Conservation (phyloP, 2,888 invertebrate species). For the Petrolisthes cinctipes region DNA sequence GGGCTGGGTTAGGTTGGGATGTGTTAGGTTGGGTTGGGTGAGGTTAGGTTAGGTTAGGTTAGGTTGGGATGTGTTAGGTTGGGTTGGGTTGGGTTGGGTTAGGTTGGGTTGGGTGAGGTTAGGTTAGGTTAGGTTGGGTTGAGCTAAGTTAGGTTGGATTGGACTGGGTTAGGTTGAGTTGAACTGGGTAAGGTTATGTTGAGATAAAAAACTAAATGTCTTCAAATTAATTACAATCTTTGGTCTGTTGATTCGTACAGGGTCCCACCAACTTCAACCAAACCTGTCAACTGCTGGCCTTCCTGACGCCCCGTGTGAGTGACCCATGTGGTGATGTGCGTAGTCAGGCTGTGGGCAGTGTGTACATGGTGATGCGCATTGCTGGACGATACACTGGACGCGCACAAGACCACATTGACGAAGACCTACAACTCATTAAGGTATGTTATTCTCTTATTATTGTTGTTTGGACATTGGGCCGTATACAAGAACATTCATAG, state of each 20-base stretch:
- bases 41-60: no score
- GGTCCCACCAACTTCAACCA: slow-evolving; percentile 63
- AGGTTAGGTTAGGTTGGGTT: no score
- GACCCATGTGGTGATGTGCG: slow-evolving; percentile 58
- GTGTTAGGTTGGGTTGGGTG: no score
- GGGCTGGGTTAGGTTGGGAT: no score
- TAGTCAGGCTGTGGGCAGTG: slow-evolving; percentile 53
- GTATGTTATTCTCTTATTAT: slow-evolving; percentile 16
- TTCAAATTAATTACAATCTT: background rate
- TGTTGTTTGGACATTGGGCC: background rate
- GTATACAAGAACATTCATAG: no score
- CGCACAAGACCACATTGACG: slow-evolving; percentile 49
- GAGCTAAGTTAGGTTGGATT: no score
- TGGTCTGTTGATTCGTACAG: slow-evolving; percentile 28
- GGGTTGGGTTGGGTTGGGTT: no score
- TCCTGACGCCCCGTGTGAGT: slow-evolving; percentile 55
- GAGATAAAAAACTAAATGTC: no score
- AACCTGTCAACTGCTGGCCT: slow-evolving; percentile 60
- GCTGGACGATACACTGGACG: slow-evolving; percentile 58
- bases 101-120: no score
- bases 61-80: no score
- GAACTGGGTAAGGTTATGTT: no score
- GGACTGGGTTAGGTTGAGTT: no score
- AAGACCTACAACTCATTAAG: slow-evolving; percentile 55
- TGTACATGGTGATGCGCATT: slow-evolving; percentile 56